Percentiles rank a stretch among this genome's conserved stretches.
phyloP scores from a whole-genome alignment of 1,140 invertebrate species.

The Goniozus legneri region DNA sequence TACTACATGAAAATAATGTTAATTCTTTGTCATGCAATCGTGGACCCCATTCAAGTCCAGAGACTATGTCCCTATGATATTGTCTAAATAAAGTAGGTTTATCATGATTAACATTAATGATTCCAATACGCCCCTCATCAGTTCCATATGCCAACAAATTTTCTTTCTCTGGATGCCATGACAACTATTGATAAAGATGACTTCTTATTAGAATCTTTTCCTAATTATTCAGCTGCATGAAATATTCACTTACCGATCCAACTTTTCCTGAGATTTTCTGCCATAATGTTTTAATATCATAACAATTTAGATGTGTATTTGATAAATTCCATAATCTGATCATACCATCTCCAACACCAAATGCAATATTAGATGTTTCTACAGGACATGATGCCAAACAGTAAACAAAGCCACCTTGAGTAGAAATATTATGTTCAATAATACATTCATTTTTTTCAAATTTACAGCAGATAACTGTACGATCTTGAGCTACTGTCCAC shows the following conservation, averaged over 20 bases:
- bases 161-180: constrained; percentile 77
- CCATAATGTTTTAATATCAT: constrained; percentile 59
- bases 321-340: constrained; percentile 70
- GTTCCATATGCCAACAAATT: constrained; percentile 72
- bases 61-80: constrained; percentile 44
- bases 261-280: constrained; percentile 73
- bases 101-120: constrained; percentile 53
- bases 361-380: constrained; percentile 66
- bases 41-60: constrained; percentile 52
- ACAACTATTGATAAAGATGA: constrained; percentile 45
- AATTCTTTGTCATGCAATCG: constrained; percentile 27
- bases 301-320: constrained; percentile 44
- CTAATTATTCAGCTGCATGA: background rate
- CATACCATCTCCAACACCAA: constrained; percentile 68
- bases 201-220: background rate
- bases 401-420: constrained; percentile 66
- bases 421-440: constrained; percentile 55
- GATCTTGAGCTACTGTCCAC: constrained; percentile 65
- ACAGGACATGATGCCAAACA: constrained; percentile 64
- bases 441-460: constrained; percentile 38
- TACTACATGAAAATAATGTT: constrained; percentile 54
- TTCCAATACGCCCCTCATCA: constrained; percentile 65
- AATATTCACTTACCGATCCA: constrained; percentile 54
- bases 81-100: constrained; percentile 41
- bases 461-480: constrained; percentile 60